A percentile compares a stretch with the other conserved stretches of the same genome.
These are phyloP conservation scores for Drosophila kambysellisi DNA, from an alignment of 2,888 invertebrate species.

Conservation along the genomic window DNA sequence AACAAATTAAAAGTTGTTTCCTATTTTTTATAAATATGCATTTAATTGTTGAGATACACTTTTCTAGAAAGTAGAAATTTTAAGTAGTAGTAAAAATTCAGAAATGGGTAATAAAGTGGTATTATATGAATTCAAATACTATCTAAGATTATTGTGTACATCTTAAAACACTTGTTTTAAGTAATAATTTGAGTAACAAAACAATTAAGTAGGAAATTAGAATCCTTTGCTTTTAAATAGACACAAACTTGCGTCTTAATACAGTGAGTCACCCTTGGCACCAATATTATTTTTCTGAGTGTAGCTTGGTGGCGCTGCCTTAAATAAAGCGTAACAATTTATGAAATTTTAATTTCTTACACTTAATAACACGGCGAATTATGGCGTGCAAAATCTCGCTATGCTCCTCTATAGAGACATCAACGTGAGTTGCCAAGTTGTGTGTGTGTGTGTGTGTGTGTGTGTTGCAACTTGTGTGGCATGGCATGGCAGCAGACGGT, in stretches of 20 bases:
- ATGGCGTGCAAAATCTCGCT: slow-evolving; percentile 34
- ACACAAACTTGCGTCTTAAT: not conserved
- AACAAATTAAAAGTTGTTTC: too few relatives aligned
- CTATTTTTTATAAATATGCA: too few relatives aligned
- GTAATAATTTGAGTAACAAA: too few relatives aligned
- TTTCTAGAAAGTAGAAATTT: too few relatives aligned
- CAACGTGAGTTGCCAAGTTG: slow-evolving; percentile 61
- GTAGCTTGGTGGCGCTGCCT: slow-evolving; percentile 46
- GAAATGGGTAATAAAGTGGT: too few relatives aligned
- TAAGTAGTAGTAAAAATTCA: too few relatives aligned
- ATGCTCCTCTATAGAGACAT: slow-evolving; percentile 63
- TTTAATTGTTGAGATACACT: too few relatives aligned
- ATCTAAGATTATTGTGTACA: not conserved
- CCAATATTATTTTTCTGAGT: not conserved
- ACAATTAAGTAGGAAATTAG: too few relatives aligned
- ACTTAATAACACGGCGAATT: slow-evolving; percentile 76
- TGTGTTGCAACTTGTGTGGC: slow-evolving; percentile 68
- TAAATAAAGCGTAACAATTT: slow-evolving; percentile 78
- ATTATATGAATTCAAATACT: not conserved
- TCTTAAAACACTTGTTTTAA: too few relatives aligned
- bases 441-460: not conserved
- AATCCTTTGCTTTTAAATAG: not conserved
- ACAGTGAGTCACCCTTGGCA: not conserved
- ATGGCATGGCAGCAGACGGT: slow-evolving; percentile 50
- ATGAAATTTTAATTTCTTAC: slow-evolving; percentile 77